Percentiles rank a stretch among this genome's conserved stretches.
Evolutionary conservation across 2,888 invertebrate genomes (phyloP).

Genomic region (Helleia helle): DNA sequence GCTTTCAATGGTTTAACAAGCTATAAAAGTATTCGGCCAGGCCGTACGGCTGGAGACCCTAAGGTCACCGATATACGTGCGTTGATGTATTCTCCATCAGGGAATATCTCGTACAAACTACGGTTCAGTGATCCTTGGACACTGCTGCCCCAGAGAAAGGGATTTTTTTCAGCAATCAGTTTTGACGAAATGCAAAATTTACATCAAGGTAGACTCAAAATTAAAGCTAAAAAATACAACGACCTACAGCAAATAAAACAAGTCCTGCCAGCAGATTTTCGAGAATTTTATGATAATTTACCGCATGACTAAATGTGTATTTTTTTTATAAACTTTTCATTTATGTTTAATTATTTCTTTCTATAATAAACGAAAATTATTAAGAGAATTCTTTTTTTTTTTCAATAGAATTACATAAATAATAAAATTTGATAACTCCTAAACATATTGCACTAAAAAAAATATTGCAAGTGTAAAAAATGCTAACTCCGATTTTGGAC

Average conservation of each 20-base stretch:
- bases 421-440: no score
- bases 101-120: not conserved
- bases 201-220: not conserved
- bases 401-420: no score
- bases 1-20: not conserved
- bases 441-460: no score
- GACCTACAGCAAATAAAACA: not conserved
- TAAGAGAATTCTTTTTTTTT: no score
- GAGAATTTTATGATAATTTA: not conserved
- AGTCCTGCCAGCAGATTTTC: not conserved
- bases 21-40: not conserved
- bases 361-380: no score
- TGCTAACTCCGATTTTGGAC: no score
- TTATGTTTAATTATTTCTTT: no score
- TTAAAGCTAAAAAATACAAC: not conserved
- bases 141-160: not conserved
- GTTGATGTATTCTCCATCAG: not conserved
- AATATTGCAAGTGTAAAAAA: no score
- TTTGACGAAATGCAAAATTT: not conserved
- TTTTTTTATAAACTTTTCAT: no score
- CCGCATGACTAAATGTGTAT: no score
- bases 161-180: not conserved
- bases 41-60: not conserved
- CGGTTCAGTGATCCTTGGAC: not conserved
- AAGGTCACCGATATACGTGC: constrained; percentile 5